phyloP scores from a whole-genome alignment of 2,888 invertebrate species.

The Steinernema carpocapsae region DNA sequence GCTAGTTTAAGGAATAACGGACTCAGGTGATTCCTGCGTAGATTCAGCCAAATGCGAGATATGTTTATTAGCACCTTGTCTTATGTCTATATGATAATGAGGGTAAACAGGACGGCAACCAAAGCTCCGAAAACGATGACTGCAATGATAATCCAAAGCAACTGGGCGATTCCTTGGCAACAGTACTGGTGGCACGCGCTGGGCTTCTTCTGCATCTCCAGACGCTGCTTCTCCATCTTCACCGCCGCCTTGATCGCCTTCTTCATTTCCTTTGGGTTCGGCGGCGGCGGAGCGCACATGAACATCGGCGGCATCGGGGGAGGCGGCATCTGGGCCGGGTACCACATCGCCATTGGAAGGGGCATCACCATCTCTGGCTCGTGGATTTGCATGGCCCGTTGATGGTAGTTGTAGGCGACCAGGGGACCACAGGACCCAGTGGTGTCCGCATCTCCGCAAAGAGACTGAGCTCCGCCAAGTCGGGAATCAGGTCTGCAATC shows the following conservation, averaged over 20 bases:
- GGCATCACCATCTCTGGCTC: constrained; percentile 16
- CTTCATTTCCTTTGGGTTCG: constrained; percentile 34
- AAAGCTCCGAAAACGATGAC: constrained; percentile 52
- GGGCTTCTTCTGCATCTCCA: constrained; percentile 36
- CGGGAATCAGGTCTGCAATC: constrained; percentile 28
- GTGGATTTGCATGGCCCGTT: constrained; percentile 22
- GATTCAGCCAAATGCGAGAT: too few species aligned
- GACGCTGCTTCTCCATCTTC: constrained; percentile 38
- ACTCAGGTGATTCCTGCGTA: too few species aligned
- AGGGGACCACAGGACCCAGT: constrained; percentile 19
- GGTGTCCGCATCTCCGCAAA: constrained; percentile 21
- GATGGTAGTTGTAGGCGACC: constrained; percentile 25
- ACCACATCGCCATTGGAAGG: not conserved
- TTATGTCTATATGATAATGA: constrained; percentile 34
- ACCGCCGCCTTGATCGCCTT: constrained; percentile 40
- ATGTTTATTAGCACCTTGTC: too few species aligned
- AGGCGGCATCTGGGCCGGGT: constrained; percentile 33
- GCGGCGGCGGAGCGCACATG: constrained; percentile 30
- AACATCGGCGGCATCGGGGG: constrained; percentile 37
- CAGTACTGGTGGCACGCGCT: constrained; percentile 47
- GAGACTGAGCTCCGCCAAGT: not conserved
- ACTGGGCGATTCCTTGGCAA: constrained; percentile 57
- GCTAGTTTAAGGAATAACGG: too few species aligned
- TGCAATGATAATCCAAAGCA: constrained; percentile 56
- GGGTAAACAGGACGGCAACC: constrained; percentile 51